Percentiles rank a stretch among this genome's conserved stretches.
phyloP scores from a whole-genome alignment of 2,888 invertebrate genomes.

The Himalopsyche tibetana region DNA sequence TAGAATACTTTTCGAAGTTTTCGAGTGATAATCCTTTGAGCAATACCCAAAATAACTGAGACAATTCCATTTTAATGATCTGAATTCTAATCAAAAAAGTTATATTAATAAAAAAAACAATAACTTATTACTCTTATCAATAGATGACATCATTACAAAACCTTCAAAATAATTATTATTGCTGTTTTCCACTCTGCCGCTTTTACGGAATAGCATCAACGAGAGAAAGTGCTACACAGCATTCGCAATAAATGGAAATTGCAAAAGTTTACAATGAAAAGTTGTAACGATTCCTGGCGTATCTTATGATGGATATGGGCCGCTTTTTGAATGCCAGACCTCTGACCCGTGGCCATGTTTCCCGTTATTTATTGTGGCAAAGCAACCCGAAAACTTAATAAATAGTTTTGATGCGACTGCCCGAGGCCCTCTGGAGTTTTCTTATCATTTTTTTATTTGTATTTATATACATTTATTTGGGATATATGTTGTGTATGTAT shows the following conservation, averaged over 20 bases:
- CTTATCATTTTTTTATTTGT: not conserved
- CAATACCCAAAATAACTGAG: too few species aligned
- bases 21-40: too few species aligned
- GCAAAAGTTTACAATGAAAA: slow-evolving; percentile 49
- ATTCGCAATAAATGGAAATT: not conserved
- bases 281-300: slow-evolving; percentile 31
- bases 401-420: slow-evolving; percentile 21
- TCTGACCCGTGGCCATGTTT: slow-evolving; percentile 2
- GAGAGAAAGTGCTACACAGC: not conserved
- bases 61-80: too few species aligned
- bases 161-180: too few species aligned
- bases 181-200: too few species aligned
- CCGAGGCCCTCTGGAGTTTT: not conserved
- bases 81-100: too few species aligned
- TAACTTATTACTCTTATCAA: too few species aligned
- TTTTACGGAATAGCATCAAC: too few species aligned
- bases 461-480: not conserved
- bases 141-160: too few species aligned
- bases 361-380: not conserved
- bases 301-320: not conserved
- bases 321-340: not conserved
- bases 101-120: too few species aligned
- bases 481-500: not conserved
- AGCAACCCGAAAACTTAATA: slow-evolving; percentile 29
- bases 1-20: too few species aligned